Conservation (phyloP, 1,140 invertebrate genomes). For the Platyscapa corneri region DNA sequence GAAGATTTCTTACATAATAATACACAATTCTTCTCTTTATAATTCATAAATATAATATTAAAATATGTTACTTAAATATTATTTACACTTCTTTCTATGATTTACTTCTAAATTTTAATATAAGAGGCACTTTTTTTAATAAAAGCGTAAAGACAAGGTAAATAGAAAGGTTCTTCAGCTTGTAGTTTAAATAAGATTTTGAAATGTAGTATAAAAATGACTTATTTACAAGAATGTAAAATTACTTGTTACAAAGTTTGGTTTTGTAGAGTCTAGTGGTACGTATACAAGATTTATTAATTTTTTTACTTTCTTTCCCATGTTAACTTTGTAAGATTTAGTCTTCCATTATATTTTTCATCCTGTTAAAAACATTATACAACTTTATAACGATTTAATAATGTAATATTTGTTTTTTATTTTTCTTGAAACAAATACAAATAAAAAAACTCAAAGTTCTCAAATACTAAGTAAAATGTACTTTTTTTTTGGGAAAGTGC, state of each 20-base stretch:
- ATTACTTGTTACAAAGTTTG: constrained; percentile 55
- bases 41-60: background rate
- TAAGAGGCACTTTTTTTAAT: constrained; percentile 3
- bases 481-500: constrained; percentile 68
- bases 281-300: constrained; percentile 42
- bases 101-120: background rate
- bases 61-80: no score
- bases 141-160: background rate
- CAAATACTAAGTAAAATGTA: constrained; percentile 59
- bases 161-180: constrained; percentile 41
- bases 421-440: constrained; percentile 29
- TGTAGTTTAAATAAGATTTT: constrained; percentile 49
- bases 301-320: constrained; percentile 55
- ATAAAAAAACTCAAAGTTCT: constrained; percentile 33
- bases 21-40: background rate
- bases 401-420: constrained; percentile 37
- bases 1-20: background rate
- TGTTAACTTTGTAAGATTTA: constrained; percentile 54
- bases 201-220: constrained; percentile 49
- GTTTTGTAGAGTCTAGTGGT: constrained; percentile 59
- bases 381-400: constrained; percentile 6
- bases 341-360: constrained; percentile 53
- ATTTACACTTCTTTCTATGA: background rate
- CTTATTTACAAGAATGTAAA: constrained; percentile 36
- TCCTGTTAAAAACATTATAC: constrained; percentile 6